These are phyloP conservation scores for Daubentonia madagascariensis DNA, from an alignment of 2,113 vertebrate genomes.

Conservation along the genomic window DNA sequence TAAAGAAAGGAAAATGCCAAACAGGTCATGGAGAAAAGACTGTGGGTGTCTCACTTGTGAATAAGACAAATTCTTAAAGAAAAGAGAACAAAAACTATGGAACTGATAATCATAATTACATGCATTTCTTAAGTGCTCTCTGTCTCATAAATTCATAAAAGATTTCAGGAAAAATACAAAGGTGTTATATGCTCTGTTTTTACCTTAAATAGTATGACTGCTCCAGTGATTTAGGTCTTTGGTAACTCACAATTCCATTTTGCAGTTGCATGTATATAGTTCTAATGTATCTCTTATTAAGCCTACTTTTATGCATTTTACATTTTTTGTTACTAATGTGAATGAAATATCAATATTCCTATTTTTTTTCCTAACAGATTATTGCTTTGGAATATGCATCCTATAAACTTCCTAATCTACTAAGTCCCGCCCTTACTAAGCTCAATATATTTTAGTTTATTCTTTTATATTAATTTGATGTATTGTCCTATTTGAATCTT, in stretches of 20 bases:
- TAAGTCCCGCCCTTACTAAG: not conserved
- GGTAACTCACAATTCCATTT: not conserved
- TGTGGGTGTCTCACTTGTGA: not conserved
- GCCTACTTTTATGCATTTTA: not conserved
- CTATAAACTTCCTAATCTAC: not conserved
- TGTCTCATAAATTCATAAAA: not conserved
- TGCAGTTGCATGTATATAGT: not conserved
- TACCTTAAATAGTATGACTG: not conserved
- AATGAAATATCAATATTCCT: not conserved
- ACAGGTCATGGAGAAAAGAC: not conserved
- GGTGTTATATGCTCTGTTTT: not conserved
- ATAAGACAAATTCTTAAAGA: not conserved
- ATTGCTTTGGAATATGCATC: not conserved
- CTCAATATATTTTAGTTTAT: constrained; percentile 4
- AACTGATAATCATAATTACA: not conserved
- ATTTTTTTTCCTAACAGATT: not conserved
- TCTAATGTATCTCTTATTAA: not conserved
- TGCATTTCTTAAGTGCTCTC: not conserved
- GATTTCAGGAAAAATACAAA: not conserved
- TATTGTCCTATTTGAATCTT: not conserved
- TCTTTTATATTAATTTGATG: constrained; percentile 16
- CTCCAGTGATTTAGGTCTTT: not conserved
- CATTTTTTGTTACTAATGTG: not conserved
- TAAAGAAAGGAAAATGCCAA: constrained; percentile 25
- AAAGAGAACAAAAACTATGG: not conserved